Evolutionary conservation across 2,113 vertebrate genomes (phyloP).

Genomic region (Eupsittula cactorum): DNA sequence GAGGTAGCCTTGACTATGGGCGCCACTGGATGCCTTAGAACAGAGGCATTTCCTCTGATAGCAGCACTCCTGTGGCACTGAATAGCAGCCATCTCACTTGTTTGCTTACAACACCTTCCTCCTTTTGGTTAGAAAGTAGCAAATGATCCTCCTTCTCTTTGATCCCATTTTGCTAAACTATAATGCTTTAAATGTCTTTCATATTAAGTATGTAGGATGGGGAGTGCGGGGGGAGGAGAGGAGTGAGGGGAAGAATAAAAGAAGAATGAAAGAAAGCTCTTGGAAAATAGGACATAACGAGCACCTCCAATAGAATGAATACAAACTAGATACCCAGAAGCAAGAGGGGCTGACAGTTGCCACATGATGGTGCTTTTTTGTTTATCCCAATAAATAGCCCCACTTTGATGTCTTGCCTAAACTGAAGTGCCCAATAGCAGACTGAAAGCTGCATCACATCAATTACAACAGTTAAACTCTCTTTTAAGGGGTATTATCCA

Average conservation of each 20-base stretch:
- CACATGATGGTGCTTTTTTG: neutral
- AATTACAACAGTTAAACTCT: neutral
- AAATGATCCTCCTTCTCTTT: neutral
- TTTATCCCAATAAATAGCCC: neutral
- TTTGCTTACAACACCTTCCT: neutral
- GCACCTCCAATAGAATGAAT: neutral
- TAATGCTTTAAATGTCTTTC: neutral
- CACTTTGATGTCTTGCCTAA: neutral
- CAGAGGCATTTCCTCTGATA: neutral
- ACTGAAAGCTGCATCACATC: neutral
- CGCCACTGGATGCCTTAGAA: neutral
- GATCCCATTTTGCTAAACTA: neutral
- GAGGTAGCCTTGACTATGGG: neutral
- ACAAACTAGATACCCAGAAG: neutral
- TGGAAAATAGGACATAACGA: neutral
- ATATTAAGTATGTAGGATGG: neutral
- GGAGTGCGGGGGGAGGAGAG: neutral
- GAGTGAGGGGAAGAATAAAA: neutral
- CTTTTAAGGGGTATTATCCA: neutral
- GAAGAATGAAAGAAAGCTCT: neutral
- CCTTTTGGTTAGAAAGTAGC: neutral
- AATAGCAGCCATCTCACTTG: neutral
- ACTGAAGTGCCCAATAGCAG: neutral
- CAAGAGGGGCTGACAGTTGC: neutral
- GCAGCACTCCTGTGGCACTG: neutral